Percentiles rank a stretch among this genome's conserved stretches.
phyloP scores from a whole-genome alignment of 1,140 invertebrate species.

The Drosophila persimilis region DNA sequence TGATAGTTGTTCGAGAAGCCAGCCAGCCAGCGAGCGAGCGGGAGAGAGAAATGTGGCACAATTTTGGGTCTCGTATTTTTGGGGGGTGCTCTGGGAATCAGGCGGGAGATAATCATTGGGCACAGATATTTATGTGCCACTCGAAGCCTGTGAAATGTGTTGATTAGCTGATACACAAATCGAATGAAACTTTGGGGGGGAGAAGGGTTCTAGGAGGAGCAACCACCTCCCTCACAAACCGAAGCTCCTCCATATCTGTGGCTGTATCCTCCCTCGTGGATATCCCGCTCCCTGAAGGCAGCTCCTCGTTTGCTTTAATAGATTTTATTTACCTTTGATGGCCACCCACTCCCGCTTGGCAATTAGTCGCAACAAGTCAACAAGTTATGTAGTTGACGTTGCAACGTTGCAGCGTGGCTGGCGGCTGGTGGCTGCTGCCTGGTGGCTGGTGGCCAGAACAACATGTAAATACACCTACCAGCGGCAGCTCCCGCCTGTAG shows the following conservation, averaged over 20 bases:
- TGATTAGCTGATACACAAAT: background rate
- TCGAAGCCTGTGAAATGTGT: background rate
- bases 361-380: slow-evolving; percentile 69
- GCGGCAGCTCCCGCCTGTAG: background rate
- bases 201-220: too few relatives aligned
- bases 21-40: too few relatives aligned
- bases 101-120: slow-evolving; percentile 3
- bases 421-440: background rate
- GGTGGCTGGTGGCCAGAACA: slow-evolving; percentile 26
- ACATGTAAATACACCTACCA: slow-evolving; percentile 59
- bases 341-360: slow-evolving; percentile 35
- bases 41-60: slow-evolving; percentile 42
- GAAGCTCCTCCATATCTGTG: too few relatives aligned
- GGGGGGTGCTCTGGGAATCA: background rate
- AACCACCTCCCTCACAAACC: too few relatives aligned
- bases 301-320: slow-evolving; percentile 1
- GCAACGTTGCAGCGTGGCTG: slow-evolving; percentile 23
- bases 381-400: slow-evolving; percentile 52
- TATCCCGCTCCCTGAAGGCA: slow-evolving; percentile 18
- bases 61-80: slow-evolving; percentile 46
- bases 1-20: slow-evolving; percentile 16
- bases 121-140: slow-evolving; percentile 14
- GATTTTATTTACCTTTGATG: slow-evolving; percentile 32
- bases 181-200: background rate
- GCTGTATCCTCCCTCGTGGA: too few relatives aligned